phyloP scores from a whole-genome alignment of 2,113 vertebrate species.

The Nesogale talazaci region DNA sequence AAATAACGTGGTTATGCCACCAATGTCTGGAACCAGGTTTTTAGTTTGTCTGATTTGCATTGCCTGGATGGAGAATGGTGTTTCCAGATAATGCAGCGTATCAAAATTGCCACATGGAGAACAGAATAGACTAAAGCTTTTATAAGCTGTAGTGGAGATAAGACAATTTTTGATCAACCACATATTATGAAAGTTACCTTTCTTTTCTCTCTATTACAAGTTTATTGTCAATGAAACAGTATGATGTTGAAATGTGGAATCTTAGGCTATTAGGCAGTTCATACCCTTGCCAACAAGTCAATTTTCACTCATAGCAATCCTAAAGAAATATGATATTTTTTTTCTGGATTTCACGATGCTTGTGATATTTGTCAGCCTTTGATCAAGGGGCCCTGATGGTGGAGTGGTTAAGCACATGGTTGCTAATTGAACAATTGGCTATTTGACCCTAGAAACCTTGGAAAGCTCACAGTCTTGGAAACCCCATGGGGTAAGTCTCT shows the following conservation, averaged over 20 bases:
- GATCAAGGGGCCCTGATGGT: neutral
- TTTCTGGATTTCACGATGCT: constrained; percentile 13
- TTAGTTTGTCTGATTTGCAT: neutral
- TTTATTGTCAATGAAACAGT: neutral
- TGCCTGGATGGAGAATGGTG: neutral
- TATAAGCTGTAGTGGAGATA: constrained; percentile 3
- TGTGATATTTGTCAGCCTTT: neutral
- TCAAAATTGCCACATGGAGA: neutral
- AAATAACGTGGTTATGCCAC: neutral
- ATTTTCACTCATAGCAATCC: too few species aligned
- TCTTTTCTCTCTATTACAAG: constrained; percentile 21
- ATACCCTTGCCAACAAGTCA: too few species aligned
- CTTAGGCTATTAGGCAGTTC: neutral
- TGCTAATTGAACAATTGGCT: neutral
- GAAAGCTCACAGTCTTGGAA: neutral
- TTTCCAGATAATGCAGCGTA: neutral
- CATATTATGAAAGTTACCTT: neutral
- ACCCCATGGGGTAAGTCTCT: neutral
- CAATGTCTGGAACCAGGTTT: neutral
- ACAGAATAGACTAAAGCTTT: neutral
- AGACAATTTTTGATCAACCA: neutral
- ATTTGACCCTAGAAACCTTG: neutral
- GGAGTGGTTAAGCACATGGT: neutral
- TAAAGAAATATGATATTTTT: neutral
- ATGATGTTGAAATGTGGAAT: neutral